phyloP scores from a whole-genome alignment of 2,888 invertebrate species.

The Conchocele bisecta region DNA sequence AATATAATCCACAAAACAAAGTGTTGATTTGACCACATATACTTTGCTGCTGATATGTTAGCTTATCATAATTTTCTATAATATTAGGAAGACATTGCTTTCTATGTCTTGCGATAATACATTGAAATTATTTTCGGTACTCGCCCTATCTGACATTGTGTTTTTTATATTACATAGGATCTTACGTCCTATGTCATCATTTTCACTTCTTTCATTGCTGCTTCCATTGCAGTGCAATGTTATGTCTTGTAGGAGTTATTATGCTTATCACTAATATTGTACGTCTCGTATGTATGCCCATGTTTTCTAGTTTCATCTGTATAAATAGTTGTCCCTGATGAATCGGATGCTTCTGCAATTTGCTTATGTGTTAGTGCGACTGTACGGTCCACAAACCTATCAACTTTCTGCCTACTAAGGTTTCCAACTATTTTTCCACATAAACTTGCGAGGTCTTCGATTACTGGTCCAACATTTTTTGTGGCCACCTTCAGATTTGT shows the following conservation, averaged over 20 bases:
- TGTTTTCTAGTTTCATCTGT: constrained; percentile 58
- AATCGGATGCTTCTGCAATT: too few species aligned
- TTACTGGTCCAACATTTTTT: constrained; percentile 37
- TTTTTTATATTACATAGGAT: constrained; percentile 41
- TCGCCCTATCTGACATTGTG: constrained; percentile 53
- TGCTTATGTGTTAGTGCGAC: constrained; percentile 37
- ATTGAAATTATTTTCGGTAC: constrained; percentile 54
- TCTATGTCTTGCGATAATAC: too few species aligned
- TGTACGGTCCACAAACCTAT: too few species aligned
- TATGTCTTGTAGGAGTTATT: constrained; percentile 42
- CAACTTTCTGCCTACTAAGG: constrained; percentile 26
- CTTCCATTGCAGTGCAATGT: constrained; percentile 18
- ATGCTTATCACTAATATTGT: constrained; percentile 33
- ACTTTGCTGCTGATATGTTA: too few species aligned
- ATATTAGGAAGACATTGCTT: too few species aligned
- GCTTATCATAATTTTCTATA: too few species aligned
- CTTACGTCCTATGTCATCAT: constrained; percentile 32
- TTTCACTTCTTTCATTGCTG: constrained; percentile 2
- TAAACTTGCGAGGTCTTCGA: constrained; percentile 25
- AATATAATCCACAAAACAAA: constrained; percentile 49
- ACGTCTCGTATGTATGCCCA: constrained; percentile 43
- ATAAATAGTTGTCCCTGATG: constrained; percentile 52
- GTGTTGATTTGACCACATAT: constrained; percentile 52
- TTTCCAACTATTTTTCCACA: constrained; percentile 26
- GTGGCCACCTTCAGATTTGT: constrained; percentile 37